These are phyloP conservation scores for Sula dactylatra DNA, from an alignment of 2,113 vertebrate genomes.

Conservation along the genomic window DNA sequence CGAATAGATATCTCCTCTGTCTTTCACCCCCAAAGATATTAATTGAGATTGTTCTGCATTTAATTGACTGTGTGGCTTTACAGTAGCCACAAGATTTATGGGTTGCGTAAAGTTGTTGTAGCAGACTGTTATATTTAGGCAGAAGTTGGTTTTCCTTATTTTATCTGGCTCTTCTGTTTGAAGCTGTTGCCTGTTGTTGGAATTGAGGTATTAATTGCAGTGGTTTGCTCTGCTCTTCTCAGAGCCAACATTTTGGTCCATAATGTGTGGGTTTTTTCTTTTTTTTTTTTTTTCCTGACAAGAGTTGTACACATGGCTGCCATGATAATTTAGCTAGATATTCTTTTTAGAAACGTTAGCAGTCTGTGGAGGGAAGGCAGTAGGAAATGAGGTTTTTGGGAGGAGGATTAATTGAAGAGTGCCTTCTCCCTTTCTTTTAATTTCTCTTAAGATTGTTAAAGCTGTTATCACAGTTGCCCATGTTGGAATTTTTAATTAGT, in stretches of 20 bases:
- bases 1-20: not conserved
- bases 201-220: not conserved
- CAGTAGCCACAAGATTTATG: not conserved
- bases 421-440: constrained; percentile 23
- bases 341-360: not conserved
- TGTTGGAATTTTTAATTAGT: constrained; percentile 51
- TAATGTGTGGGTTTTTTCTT: not conserved
- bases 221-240: not conserved
- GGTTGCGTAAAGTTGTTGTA: not conserved
- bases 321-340: not conserved
- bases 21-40: not conserved
- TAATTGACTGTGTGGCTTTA: not conserved
- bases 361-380: not conserved
- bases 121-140: not conserved
- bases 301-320: not conserved
- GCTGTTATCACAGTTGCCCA: constrained; percentile 48
- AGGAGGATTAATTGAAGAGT: constrained; percentile 28
- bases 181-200: not conserved
- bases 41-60: not conserved
- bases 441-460: constrained; percentile 8
- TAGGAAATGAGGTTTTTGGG: not conserved
- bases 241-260: not conserved
- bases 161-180: not conserved
- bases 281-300: not conserved
- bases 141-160: not conserved